Conservation (phyloP, 2,888 invertebrate species). For the Tinea semifulvella region DNA sequence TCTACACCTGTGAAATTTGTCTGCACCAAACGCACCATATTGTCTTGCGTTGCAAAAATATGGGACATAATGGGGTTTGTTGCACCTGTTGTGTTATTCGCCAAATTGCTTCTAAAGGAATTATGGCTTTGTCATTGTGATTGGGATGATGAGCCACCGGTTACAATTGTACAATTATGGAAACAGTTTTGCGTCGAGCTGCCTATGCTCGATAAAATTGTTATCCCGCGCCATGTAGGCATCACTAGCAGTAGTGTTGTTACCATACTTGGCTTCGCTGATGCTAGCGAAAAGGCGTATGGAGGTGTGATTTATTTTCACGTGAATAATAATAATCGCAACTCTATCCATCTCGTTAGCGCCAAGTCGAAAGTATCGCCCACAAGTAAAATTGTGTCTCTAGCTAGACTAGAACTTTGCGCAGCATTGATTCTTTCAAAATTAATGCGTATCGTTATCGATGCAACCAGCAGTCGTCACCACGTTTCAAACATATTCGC, state of each 20-base stretch:
- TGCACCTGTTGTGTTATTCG: constrained; percentile 17
- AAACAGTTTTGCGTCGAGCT: constrained; percentile 8
- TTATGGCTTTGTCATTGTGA: constrained; percentile 16
- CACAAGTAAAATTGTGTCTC: neutral
- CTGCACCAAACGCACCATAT: constrained; percentile 20
- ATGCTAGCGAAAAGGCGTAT: constrained; percentile 18
- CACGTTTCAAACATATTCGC: constrained; percentile 2
- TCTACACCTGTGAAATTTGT: neutral
- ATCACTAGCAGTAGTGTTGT: neutral
- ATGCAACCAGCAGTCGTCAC: neutral
- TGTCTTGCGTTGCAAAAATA: constrained; percentile 18
- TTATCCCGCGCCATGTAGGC: constrained; percentile 10
- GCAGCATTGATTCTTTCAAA: constrained; percentile 2
- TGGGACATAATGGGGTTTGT: constrained; percentile 19
- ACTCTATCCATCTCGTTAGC: neutral
- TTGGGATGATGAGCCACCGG: constrained; percentile 19
- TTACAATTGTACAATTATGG: constrained; percentile 16
- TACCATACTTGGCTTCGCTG: constrained; percentile 11
- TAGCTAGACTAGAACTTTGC: constrained; percentile 13
- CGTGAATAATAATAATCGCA: neutral
- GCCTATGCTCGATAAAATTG: neutral
- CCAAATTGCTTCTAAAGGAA: constrained; percentile 18
- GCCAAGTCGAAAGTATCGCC: constrained; percentile 13
- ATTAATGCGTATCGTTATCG: constrained; percentile 10
- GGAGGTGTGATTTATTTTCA: constrained; percentile 16